These are phyloP conservation scores for Spodoptera litura DNA, from an alignment of 1,140 invertebrate genomes.

Conservation along the genomic window DNA sequence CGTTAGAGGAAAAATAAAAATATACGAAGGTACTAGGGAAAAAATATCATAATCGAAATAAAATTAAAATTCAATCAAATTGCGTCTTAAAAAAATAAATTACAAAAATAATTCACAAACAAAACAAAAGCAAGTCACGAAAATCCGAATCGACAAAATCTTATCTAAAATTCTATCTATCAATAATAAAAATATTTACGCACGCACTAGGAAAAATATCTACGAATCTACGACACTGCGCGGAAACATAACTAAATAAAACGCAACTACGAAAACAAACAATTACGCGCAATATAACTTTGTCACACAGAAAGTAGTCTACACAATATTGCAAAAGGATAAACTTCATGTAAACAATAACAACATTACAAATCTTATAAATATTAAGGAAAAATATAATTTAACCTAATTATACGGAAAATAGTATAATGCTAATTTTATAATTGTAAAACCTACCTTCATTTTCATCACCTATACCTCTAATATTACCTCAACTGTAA, in stretches of 20 bases:
- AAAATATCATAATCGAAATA: background rate
- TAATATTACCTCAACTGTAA: background rate
- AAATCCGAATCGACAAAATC: slow-evolving; percentile 12
- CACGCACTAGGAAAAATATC: slow-evolving; percentile 21
- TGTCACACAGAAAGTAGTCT: slow-evolving; percentile 50
- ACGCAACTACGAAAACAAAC: slow-evolving; percentile 45
- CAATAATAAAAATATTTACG: slow-evolving; percentile 46
- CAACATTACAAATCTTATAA: slow-evolving; percentile 29
- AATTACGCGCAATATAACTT: slow-evolving; percentile 61
- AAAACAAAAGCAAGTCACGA: slow-evolving; percentile 21
- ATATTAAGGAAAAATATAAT: slow-evolving; percentile 24
- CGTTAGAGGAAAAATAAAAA: background rate
- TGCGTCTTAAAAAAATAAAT: background rate
- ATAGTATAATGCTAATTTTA: background rate
- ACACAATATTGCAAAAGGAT: slow-evolving; percentile 46
- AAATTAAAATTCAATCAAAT: background rate
- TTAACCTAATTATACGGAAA: background rate
- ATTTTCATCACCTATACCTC: background rate
- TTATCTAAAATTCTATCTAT: slow-evolving; percentile 24
- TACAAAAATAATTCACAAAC: background rate
- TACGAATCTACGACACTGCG: slow-evolving; percentile 24
- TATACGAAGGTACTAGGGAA: background rate
- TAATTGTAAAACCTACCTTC: slow-evolving; percentile 3
- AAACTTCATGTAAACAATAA: slow-evolving; percentile 66
- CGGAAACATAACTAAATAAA: slow-evolving; percentile 19